phyloP scores from a whole-genome alignment of 2,888 invertebrate genomes.

The Anagyrus pseudococci region DNA sequence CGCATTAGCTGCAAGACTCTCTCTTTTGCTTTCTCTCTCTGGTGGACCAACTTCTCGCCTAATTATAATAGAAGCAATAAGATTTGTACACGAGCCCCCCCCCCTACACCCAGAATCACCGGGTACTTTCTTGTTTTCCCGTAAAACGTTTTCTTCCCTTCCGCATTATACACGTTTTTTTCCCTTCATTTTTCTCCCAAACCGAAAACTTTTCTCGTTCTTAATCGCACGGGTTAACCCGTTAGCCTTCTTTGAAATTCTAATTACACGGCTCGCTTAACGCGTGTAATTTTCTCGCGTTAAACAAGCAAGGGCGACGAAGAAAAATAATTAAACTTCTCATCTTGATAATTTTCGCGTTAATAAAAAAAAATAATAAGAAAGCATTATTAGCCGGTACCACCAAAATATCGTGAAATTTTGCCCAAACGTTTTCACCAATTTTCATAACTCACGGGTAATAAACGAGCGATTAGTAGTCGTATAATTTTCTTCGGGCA shows the following conservation, averaged over 20 bases:
- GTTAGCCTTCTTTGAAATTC: conserved; percentile 17
- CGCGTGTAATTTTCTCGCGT: conserved; percentile 20
- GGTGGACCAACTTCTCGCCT: conserved; percentile 7
- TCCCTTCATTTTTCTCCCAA: background rate
- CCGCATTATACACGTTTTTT: background rate
- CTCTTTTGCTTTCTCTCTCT: background rate
- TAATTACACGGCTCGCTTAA: conserved; percentile 27
- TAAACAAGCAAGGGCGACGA: too few species aligned
- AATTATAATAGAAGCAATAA: conserved; percentile 22
- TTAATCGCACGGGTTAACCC: conserved; percentile 6
- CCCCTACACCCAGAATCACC: too few species aligned
- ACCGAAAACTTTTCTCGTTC: conserved; percentile 17
- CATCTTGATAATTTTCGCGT: background rate
- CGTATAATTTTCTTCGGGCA: too few species aligned
- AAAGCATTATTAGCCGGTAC: too few species aligned
- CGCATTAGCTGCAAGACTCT: conserved; percentile 14
- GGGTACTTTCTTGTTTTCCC: background rate
- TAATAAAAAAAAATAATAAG: too few species aligned
- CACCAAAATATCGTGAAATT: too few species aligned
- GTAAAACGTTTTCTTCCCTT: background rate
- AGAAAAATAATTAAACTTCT: conserved; percentile 20
- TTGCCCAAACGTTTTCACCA: too few species aligned
- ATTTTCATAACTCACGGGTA: too few species aligned
- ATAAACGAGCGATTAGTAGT: too few species aligned
- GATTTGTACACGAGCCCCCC: conserved; percentile 5